phyloP scores from a whole-genome alignment of 2,113 vertebrate genomes.

The Lates calcarifer region DNA sequence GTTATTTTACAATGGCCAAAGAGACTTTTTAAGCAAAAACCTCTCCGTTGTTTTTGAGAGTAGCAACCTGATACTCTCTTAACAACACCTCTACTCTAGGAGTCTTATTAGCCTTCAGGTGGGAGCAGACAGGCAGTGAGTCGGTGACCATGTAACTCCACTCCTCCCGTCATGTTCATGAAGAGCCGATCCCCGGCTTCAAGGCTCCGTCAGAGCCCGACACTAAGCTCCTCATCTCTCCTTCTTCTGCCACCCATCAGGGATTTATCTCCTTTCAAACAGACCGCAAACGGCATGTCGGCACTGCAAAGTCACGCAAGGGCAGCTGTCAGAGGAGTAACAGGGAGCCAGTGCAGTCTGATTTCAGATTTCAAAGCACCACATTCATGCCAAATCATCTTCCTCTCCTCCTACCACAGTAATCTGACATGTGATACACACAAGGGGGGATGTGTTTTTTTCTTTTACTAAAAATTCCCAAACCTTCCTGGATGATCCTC shows the following conservation, averaged over 20 bases:
- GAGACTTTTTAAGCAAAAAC: background rate
- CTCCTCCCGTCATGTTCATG: conserved; percentile 60
- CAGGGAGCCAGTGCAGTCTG: conserved; percentile 38
- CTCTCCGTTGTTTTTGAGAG: conserved; percentile 7
- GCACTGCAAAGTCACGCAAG: conserved; percentile 74
- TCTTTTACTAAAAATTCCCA: conserved; percentile 10
- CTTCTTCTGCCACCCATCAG: conserved; percentile 67
- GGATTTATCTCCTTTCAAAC: conserved; percentile 73
- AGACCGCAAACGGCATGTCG: conserved; percentile 59
- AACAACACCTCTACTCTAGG: conserved; percentile 3
- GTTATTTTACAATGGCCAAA: background rate
- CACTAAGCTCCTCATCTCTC: conserved; percentile 70
- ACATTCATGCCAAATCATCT: conserved; percentile 66
- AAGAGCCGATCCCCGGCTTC: conserved; percentile 45
- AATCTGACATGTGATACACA: conserved; percentile 72
- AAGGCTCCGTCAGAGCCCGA: conserved; percentile 60
- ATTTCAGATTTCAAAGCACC: conserved; percentile 73
- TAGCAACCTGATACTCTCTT: conserved; percentile 21
- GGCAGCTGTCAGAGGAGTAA: conserved; percentile 63
- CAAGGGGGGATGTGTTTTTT: background rate
- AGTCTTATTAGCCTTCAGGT: conserved; percentile 33
- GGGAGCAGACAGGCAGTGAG: conserved; percentile 33
- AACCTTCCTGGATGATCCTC: conserved; percentile 11
- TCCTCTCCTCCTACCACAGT: conserved; percentile 56
- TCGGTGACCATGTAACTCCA: conserved; percentile 47